Evolutionary conservation across 1,140 invertebrate species (phyloP).

Genomic region (Magallana gigas): DNA sequence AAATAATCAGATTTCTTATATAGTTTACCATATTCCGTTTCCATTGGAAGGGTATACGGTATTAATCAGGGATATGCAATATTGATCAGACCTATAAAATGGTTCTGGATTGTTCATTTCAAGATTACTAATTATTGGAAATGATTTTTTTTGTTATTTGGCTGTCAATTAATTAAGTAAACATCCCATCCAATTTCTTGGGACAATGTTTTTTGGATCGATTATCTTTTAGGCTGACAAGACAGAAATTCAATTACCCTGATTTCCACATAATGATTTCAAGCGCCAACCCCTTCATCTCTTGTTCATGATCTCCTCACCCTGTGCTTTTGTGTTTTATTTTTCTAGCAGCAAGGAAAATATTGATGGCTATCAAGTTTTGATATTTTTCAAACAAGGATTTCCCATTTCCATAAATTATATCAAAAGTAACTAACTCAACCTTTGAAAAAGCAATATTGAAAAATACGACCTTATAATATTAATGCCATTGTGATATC

Average conservation of each 20-base stretch:
- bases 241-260: constrained; percentile 25
- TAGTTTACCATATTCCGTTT: too few species aligned
- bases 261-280: constrained; percentile 22
- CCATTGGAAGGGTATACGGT: too few species aligned
- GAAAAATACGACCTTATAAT: too few species aligned
- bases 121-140: constrained; percentile 20
- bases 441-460: not conserved
- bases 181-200: constrained; percentile 23
- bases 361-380: constrained; percentile 5
- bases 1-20: too few species aligned
- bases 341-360: not conserved
- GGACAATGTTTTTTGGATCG: constrained; percentile 22
- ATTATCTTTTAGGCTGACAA: constrained; percentile 25
- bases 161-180: constrained; percentile 32
- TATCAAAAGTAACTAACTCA: not conserved
- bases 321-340: not conserved
- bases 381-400: not conserved
- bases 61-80: not conserved
- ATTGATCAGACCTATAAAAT: constrained; percentile 16
- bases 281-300: not conserved
- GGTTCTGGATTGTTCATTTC: not conserved
- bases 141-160: constrained; percentile 9
- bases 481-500: too few species aligned
- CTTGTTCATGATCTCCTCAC: not conserved
- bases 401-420: not conserved